These are phyloP conservation scores for Heliocidaris erythrogramma DNA, from an alignment of 35 echinoderm and acorn worm species.

Conservation along the genomic window DNA sequence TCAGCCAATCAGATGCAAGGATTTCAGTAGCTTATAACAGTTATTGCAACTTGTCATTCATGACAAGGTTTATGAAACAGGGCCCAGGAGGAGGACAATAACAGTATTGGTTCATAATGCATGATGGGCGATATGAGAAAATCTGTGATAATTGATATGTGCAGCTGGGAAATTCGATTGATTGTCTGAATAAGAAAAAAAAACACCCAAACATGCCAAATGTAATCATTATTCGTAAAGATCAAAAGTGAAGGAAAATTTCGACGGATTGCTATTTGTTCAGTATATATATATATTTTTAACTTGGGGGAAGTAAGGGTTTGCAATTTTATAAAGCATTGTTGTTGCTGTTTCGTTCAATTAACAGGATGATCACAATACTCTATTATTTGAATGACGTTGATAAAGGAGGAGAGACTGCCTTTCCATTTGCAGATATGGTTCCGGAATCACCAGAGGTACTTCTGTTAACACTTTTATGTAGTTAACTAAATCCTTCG, in stretches of 20 bases:
- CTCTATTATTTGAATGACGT: slow-evolving; percentile 71
- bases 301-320: too few species aligned
- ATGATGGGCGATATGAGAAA: background rate
- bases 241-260: background rate
- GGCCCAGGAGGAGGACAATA: too few species aligned
- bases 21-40: too few species aligned
- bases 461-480: background rate
- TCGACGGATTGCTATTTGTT: too few species aligned
- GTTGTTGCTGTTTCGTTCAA: background rate
- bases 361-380: slow-evolving; percentile 64
- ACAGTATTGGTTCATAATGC: background rate
- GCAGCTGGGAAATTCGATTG: too few species aligned
- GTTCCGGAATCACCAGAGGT: slow-evolving; percentile 31
- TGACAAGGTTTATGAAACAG: too few species aligned
- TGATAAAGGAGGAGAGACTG: slow-evolving; percentile 69
- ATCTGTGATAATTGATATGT: background rate
- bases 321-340: too few species aligned
- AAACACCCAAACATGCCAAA: too few species aligned
- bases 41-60: too few species aligned
- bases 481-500: background rate
- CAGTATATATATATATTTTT: too few species aligned
- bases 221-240: background rate
- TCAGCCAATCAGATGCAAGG: too few species aligned
- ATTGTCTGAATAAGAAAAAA: background rate
- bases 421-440: slow-evolving; percentile 71